Conservation (phyloP, 2,113 vertebrate genomes). For the Urocitellus parryii region DNA sequence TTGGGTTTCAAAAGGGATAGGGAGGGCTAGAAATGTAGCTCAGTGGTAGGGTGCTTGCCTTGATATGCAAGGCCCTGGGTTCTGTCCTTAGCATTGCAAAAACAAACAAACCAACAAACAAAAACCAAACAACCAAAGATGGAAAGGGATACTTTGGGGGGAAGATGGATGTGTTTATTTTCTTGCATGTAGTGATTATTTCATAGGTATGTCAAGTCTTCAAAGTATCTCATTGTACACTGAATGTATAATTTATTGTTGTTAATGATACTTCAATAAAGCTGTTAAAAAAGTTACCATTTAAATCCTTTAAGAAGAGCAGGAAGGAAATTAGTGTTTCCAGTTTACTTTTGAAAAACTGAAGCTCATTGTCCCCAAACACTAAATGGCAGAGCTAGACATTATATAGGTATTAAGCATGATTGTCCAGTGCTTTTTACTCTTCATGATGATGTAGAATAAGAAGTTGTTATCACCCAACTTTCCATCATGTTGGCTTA, state of each 20-base stretch:
- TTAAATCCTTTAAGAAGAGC: slow-evolving; percentile 6
- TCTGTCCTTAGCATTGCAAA: too few species aligned
- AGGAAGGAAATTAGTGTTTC: slow-evolving; percentile 13
- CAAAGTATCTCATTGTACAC: neutral
- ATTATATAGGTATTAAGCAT: neutral
- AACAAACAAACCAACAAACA: too few species aligned
- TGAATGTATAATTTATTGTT: neutral
- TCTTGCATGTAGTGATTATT: neutral
- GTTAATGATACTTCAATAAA: neutral
- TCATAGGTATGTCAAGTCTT: neutral
- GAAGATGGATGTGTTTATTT: slow-evolving; percentile 27
- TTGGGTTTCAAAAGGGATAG: neutral
- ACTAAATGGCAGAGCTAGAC: neutral
- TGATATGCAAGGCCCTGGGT: too few species aligned
- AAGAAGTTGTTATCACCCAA: neutral
- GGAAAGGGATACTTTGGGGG: neutral
- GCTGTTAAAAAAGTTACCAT: neutral
- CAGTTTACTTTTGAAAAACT: slow-evolving; percentile 15
- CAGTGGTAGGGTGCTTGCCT: too few species aligned
- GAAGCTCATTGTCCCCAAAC: neutral
- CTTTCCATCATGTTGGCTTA: too few species aligned
- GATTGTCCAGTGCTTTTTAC: slow-evolving; percentile 5
- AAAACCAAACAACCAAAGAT: too few species aligned
- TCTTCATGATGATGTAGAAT: neutral
- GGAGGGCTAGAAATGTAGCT: too few species aligned